These are phyloP conservation scores for Gastrophysa polygoni DNA, from an alignment of 2,888 invertebrate genomes.

Conservation along the genomic window DNA sequence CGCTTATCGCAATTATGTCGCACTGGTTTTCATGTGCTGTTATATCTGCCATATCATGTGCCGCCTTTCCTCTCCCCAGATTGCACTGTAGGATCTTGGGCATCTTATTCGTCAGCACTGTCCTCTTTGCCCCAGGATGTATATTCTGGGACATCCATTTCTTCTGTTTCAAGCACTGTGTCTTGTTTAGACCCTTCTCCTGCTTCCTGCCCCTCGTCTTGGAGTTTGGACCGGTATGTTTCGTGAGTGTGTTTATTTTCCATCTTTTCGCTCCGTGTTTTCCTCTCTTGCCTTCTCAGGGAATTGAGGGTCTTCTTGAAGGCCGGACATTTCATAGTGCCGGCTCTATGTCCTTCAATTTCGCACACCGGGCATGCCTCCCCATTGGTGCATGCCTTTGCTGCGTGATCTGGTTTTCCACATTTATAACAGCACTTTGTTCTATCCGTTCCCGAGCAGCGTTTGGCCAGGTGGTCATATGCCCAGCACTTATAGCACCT, in stretches of 20 bases:
- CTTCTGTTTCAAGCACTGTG: no score
- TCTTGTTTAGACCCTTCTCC: no score
- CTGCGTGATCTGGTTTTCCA: not conserved
- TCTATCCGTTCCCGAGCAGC: slow-evolving; percentile 9
- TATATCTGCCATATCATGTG: not conserved
- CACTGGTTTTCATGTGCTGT: not conserved
- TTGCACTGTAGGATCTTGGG: not conserved
- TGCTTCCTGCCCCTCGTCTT: no score
- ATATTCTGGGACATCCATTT: no score
- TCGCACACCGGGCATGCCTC: slow-evolving; percentile 15
- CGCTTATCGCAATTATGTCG: not conserved
- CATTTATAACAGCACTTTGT: slow-evolving; percentile 11
- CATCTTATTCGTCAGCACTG: not conserved
- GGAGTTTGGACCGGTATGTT: no score
- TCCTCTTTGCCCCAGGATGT: no score
- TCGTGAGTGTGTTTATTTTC: no score
- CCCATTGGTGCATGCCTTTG: slow-evolving; percentile 7
- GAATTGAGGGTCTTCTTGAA: not conserved
- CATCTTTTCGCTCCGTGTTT: not conserved
- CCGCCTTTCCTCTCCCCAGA: not conserved
- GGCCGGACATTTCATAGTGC: not conserved
- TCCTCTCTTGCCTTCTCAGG: not conserved
- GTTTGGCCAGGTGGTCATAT: not conserved
- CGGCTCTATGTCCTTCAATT: slow-evolving; percentile 3
- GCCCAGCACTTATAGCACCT: slow-evolving; percentile 15